Percentiles rank a stretch among this genome's conserved stretches.
Evolutionary conservation across 2,113 vertebrate genomes (phyloP).

Genomic region (Anser cygnoides): DNA sequence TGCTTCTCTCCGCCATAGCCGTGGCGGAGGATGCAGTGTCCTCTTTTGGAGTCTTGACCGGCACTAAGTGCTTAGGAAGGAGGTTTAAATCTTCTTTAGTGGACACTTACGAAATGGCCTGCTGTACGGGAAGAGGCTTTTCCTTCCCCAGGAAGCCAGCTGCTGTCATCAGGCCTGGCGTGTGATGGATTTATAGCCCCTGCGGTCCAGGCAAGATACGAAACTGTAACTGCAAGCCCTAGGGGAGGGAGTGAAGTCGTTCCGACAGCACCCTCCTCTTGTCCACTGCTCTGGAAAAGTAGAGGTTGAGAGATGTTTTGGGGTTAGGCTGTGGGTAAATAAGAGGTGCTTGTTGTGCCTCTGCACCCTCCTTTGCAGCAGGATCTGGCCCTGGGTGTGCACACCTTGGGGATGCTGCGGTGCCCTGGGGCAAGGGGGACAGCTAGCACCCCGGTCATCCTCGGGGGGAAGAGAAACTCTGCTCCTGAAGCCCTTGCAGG

Average conservation of each 20-base stretch:
- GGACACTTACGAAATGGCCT: background rate
- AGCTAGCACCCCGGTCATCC: fast-evolving
- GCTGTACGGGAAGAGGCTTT: background rate
- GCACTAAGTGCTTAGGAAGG: background rate
- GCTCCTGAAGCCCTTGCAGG: background rate
- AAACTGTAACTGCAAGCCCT: background rate
- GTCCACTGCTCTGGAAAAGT: background rate
- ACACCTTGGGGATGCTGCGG: too few species aligned
- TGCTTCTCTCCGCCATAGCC: background rate
- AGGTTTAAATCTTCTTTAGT: background rate
- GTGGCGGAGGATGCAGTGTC: background rate
- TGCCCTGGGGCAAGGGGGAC: background rate
- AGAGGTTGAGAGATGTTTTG: background rate
- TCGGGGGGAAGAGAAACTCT: background rate
- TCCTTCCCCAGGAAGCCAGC: background rate
- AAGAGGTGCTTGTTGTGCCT: too few species aligned
- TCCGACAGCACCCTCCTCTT: background rate
- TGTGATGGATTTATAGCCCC: background rate
- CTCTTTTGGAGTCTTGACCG: background rate
- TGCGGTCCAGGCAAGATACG: background rate
- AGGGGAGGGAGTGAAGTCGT: background rate
- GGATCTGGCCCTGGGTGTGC: too few species aligned
- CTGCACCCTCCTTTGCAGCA: too few species aligned
- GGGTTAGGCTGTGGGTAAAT: too few species aligned
- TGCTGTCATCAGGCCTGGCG: fast-evolving